Evolutionary conservation across 2,888 invertebrate genomes (phyloP).

Genomic region (Dicyrtoma fusca): DNA sequence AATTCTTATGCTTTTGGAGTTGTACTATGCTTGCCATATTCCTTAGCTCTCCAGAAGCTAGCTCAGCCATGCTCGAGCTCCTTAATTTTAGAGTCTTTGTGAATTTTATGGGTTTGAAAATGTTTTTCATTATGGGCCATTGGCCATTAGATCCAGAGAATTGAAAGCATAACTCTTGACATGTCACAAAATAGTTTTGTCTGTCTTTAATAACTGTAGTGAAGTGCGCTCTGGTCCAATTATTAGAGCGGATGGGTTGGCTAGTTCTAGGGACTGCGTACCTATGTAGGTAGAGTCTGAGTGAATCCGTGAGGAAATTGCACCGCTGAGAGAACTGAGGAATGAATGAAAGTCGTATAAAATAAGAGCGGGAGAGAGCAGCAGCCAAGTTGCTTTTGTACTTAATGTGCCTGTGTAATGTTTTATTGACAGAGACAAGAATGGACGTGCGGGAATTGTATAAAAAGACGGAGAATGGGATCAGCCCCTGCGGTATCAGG

Average conservation of each 20-base stretch:
- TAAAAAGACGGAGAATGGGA: constrained; percentile 56
- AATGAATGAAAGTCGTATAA: background rate
- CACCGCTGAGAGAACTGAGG: background rate
- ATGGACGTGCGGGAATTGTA: constrained; percentile 59
- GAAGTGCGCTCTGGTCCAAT: too few species aligned
- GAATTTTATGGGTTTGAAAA: constrained; percentile 6
- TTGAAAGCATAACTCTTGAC: background rate
- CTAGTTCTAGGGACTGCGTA: too few species aligned
- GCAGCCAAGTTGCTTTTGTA: background rate
- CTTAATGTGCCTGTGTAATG: background rate
- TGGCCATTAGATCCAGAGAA: constrained; percentile 3
- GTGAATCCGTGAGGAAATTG: too few species aligned
- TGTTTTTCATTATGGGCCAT: background rate
- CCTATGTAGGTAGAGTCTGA: too few species aligned
- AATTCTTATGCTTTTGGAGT: too few species aligned
- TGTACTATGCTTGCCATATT: too few species aligned
- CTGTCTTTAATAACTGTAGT: too few species aligned
- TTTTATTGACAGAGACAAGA: constrained; percentile 57
- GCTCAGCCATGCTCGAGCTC: too few species aligned
- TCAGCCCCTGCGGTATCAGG: constrained; percentile 27
- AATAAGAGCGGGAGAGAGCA: too few species aligned
- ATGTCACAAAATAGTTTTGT: background rate
- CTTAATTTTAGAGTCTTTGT: background rate
- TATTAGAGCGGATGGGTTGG: too few species aligned
- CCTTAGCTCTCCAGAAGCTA: too few species aligned